Evolutionary conservation across 2,797 vertebrate species (phyloP), one percentile per base, ranked within the genome.

Genomic region (Peromyscus eremicus): DNA sequence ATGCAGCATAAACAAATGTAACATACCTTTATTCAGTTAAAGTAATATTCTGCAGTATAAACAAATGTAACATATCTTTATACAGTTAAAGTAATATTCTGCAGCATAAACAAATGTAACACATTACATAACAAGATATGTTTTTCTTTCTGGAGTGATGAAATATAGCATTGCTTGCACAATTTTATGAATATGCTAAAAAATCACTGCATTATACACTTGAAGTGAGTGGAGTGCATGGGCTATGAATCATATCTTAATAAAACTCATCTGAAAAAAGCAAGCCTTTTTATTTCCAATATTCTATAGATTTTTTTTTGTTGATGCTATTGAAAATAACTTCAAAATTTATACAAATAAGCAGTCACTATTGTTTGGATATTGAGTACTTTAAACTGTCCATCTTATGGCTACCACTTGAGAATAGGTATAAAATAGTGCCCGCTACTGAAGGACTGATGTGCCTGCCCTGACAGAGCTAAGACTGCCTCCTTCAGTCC

Each of bases 161-260:
- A 92, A 93, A 90, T 43, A 85, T 60, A 25, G 9, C 57, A 13
- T 66, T 40, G 21, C 73, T 80, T 37, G 55, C 49, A 46, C 23
- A 68, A 62, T 60, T 87, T 94, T 84, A 46, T 73, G 57, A 73
- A 80, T 55, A 71, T 5, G 5, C 29, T 95, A 94, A 94, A 84
- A 92, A 92, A 79, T 70, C 76, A 77, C 29, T 66, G 16, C 75
- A 60, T 71, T 77, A 13, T 73, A 43, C 21, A 80, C 64, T 95
- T 94, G 23, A 82, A 95, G 37, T 81, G 5, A 87, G 16, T 94
- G 19, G 81, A 77, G 70, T 89, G 0, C 52, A 55, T 49, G 9
- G 2, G 40, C n/a, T 94, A 1, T 68, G 57, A 43, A 73, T 37
- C 62, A 46, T 75, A 66, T 91, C 29, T 12, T 12, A 49, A 75